Evolutionary conservation across 2,888 invertebrate genomes (phyloP), one percentile per base, ranked within the genome.

Genomic region (Leptinotarsa peninsularis): DNA sequence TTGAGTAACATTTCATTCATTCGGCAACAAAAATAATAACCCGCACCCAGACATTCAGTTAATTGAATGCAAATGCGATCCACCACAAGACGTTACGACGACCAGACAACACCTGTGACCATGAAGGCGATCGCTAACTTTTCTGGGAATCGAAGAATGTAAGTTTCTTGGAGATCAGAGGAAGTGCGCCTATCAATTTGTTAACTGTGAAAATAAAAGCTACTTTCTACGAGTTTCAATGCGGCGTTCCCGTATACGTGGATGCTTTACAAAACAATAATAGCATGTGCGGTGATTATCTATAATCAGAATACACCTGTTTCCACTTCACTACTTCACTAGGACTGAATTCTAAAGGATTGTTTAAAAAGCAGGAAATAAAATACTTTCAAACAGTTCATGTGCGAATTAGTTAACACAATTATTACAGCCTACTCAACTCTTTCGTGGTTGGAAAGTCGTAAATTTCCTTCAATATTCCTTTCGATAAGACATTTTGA

Each of bases 81-180:
- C 58, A 27, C 4, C 4, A 58, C 58, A 23, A 43, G 67, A n/a
- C 49, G 49, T n/a, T 52, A 52, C 15, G 43, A 17, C 27, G 56
- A 56, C 56, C 33, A 54, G 54, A 67, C 49, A 52, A 7, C 67
- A 67, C 69, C 69, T 69, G 69, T 69, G 69, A 58, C 69, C 69
- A 69, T 69, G 69, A 69, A 58, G 33, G 43, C 27, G 69, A 56
- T 33, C 56, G 43, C 15, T 56, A 43, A 54, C 56, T 69, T 58
- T 56, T 18, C 56, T 43, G 17, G 56, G 56, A 69, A 21, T 21
- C 43, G 21, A 69, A 43, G 69, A 56, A 54, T 63, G 43, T n/a
- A 33, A 33, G 43, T 43, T 63, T 63, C 63, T 63, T 27, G 21
- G 56, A 69, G 43, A 56, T 43, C 69, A 18, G 43, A 69, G 69